These are phyloP conservation scores for Liposcelis brunnea DNA, from an alignment of 2,888 invertebrate species.

Conservation along the genomic window DNA sequence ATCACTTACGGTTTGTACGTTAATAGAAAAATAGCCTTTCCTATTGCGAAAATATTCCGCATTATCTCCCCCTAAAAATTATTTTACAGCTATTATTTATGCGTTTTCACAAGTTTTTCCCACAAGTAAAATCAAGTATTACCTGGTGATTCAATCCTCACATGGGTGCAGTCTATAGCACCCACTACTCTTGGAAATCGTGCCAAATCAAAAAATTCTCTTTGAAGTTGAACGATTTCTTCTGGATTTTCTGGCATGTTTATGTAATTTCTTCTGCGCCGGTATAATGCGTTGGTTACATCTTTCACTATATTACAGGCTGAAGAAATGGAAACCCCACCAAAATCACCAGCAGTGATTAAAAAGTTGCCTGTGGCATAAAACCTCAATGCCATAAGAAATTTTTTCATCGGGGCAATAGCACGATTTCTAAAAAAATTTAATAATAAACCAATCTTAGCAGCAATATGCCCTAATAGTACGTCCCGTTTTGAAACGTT, in stretches of 20 bases:
- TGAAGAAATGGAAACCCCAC: conserved; percentile 8
- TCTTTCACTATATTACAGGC: conserved; percentile 5
- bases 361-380: conserved; percentile 10
- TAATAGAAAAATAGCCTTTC: conserved; percentile 12
- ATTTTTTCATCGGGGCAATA: not conserved
- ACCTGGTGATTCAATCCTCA: conserved; percentile 10
- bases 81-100: not conserved
- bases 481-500: too few species aligned
- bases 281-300: conserved; percentile 7
- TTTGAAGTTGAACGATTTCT: not conserved
- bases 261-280: not conserved
- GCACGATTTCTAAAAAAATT: conserved; percentile 1
- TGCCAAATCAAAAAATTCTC: conserved; percentile 5
- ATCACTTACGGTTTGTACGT: conserved; percentile 11
- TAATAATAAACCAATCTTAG: too few species aligned
- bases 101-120: not conserved
- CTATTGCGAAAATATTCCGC: conserved; percentile 10
- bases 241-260: conserved; percentile 4
- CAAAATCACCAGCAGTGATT: conserved; percentile 3
- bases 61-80: conserved; percentile 8
- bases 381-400: conserved; percentile 8
- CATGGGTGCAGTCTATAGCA: conserved; percentile 11
- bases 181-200: conserved; percentile 11
- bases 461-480: too few species aligned
- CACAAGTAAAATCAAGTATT: not conserved